Evolutionary conservation across 2,113 vertebrate genomes (phyloP), one percentile per base, ranked within the genome.

Genomic region (Sula dactylatra): DNA sequence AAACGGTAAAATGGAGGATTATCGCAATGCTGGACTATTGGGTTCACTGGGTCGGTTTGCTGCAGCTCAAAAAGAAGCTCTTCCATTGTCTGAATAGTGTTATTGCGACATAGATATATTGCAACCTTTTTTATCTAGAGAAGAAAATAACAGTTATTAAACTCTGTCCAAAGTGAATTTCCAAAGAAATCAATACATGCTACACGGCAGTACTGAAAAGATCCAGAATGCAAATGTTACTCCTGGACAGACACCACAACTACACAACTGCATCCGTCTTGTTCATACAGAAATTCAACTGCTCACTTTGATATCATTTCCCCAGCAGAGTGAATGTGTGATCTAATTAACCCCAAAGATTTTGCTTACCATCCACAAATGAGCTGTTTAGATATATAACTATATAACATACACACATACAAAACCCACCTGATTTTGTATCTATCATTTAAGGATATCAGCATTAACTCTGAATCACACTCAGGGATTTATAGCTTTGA

Each of bases 1-100:
- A 99, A 99, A 71, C 99, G 99, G 96, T 99, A 99, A 97, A 99
- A 99, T 1, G 99, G 99, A 16, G 99, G 99, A 94, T 99, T 99
- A 97, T 99, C 99, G 2, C 99, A 99, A 67, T 99, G 99, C 78
- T 99, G 98, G 70, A 99, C 99, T 38, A 99, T 99, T 8, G 99
- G 99, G 97, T 99, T 99, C 93, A 99, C 99, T 0, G 99, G 99
- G 94, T 99, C 99, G 0, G 99, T 99, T 98, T 99, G 99, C 98
- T 99, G 99, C 70, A 99, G 98, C 97, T 99, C 99, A 81, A 99
- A 99, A 49, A 99, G 98, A 27, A 99, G 99, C 95, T 99, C 99
- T 95, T 99, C 99, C 99, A 99, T 99, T 17, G 99, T 99, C 93
- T 99, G 99, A 85, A 99, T 99, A 72, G 99, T 99, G 98, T 99